Evolutionary conservation across 2,113 vertebrate species (phyloP).

Genomic region (Cryptomyrus ogoouensis): DNA sequence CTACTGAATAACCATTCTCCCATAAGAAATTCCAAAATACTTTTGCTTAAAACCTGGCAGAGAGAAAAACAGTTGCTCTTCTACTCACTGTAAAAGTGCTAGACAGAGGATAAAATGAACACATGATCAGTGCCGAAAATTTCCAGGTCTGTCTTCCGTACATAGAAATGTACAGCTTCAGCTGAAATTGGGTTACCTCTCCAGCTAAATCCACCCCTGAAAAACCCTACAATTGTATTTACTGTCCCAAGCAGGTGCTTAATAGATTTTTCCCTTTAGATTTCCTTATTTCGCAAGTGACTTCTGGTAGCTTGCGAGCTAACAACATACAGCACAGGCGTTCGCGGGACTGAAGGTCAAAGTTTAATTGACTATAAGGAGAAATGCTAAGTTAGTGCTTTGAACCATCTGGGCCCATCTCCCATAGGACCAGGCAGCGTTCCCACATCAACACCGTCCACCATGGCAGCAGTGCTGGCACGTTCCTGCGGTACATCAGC

Average conservation of each 20-base stretch:
- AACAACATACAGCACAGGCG: not conserved
- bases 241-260: not conserved
- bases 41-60: not conserved
- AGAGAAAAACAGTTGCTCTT: not conserved
- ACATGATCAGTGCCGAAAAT: not conserved
- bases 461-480: not conserved
- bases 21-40: not conserved
- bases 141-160: not conserved
- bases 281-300: not conserved
- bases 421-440: not conserved
- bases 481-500: not conserved
- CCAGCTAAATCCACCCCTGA: not conserved
- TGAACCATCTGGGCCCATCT: not conserved
- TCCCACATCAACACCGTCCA: not conserved
- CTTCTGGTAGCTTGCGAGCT: not conserved
- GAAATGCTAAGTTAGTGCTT: not conserved
- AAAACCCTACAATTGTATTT: not conserved
- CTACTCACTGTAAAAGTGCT: not conserved
- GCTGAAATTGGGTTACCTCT: not conserved
- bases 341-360: not conserved
- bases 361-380: constrained; percentile 8
- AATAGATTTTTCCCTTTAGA: not conserved
- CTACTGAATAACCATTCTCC: not conserved
- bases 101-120: not conserved
- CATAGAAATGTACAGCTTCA: not conserved